Evolutionary conservation across 2,888 invertebrate species (phyloP), one percentile per base, ranked within the genome.

Genomic region (Eledone cirrhosa): DNA sequence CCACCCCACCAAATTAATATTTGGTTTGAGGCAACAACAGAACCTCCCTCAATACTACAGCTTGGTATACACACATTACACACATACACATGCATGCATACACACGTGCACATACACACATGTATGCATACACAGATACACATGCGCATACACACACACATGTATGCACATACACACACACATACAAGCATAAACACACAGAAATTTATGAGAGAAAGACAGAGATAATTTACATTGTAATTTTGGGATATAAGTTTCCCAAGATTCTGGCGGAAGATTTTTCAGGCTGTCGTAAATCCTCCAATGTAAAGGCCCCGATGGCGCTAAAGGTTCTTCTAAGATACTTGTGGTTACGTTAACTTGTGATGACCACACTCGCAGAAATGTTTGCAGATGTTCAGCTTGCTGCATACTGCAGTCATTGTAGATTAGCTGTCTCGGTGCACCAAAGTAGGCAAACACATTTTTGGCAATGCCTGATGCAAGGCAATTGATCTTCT

Each of bases 141-240:
- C 29, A 69, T 27, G 5, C n/a, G n/a, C n/a, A n/a, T n/a, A n/a
- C n/a, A n/a, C n/a, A n/a, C n/a, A n/a, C n/a, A n/a, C n/a, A n/a
- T n/a, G n/a, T n/a, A n/a, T n/a, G n/a, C n/a, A n/a, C n/a, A n/a
- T n/a, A n/a, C n/a, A n/a, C n/a, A n/a, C n/a, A n/a, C n/a, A n/a
- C n/a, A n/a, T n/a, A n/a, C n/a, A n/a, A n/a, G n/a, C n/a, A n/a
- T n/a, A n/a, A n/a, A n/a, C n/a, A n/a, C n/a, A n/a, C n/a, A n/a
- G n/a, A n/a, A n/a, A n/a, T n/a, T n/a, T n/a, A n/a, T n/a, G n/a
- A n/a, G n/a, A n/a, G n/a, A n/a, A n/a, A n/a, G n/a, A n/a, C n/a
- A n/a, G n/a, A n/a, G n/a, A n/a, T n/a, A 16, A 72, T 41, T 72
- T 72, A 72, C 72, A 72, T 33, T 72, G 72, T 33, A 72, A 72